Evolutionary conservation across 2,113 vertebrate genomes (phyloP), one percentile per base, ranked within the genome.

Genomic region (Mionectes macconnelli): DNA sequence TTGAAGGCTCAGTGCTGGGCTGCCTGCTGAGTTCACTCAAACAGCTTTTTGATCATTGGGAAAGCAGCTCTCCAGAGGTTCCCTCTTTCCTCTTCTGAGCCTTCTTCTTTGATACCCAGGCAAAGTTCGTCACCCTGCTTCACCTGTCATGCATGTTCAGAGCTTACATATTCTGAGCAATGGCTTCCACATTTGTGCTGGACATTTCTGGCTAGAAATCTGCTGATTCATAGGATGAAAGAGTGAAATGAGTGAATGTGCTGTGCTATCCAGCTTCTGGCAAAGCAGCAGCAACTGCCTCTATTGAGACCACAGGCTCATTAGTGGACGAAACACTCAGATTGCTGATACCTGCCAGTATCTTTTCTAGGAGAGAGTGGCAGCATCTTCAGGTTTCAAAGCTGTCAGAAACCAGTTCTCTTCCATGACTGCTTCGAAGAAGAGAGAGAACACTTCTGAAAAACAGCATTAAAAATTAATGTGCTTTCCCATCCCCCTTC

Each of bases 381-480:
- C 42, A 93, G 44, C 35, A 76, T 87, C 55, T 84, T 94, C 56
- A 20, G 27, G 57, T 85, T 87, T 91, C 62, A 95, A 68, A 89
- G 69, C 69, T 86, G 79, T 88, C 53, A 93, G 73, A 57, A 93
- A 55, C 47, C 47, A 35, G 30, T 66, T 82, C 82, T 72, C 75
- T 96, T 93, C 89, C 59, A 70, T 44, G 49, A 90, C 10, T 62
- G 47, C 72, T 68, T 82, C 1, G 24, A 96, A 79, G 50, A 87
- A 84, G 20, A 87, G 89, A 79, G 55, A 60, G 80, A 94, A 49
- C n/a, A 16, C 47, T 93, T 90, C 47, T 93, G 55, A 84, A 93
- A 96, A 96, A 88, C 89, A 87, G 44, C 52, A 96, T 96, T 96
- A 97, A 97, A 97, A 96, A 95, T 96, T 93, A 77, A 96, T 3